Evolutionary conservation across 2,888 invertebrate genomes (phyloP).

Genomic region (Melikaiella ostensackeni): DNA sequence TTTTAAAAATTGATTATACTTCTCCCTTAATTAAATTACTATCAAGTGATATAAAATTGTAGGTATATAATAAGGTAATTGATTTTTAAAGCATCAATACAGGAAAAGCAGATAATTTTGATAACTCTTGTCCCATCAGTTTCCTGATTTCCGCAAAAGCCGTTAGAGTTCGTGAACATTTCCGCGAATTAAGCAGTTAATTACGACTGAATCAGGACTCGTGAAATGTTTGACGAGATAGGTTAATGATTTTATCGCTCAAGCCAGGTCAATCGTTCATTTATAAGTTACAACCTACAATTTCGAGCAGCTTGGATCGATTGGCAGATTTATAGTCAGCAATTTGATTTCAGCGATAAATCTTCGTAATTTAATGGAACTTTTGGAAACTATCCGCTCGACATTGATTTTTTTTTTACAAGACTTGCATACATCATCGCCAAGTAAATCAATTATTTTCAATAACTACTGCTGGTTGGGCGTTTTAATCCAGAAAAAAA

Average conservation of each 20-base stretch:
- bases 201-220: background rate
- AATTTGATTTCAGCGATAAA: constrained; percentile 53
- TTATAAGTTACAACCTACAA: background rate
- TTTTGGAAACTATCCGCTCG: constrained; percentile 35
- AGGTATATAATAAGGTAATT: too few relatives aligned
- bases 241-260: constrained; percentile 3
- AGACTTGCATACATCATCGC: background rate
- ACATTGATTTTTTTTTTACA: background rate
- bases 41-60: too few relatives aligned
- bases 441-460: background rate
- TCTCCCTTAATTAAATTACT: too few relatives aligned
- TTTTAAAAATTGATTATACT: too few relatives aligned
- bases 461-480: background rate
- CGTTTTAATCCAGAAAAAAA: too few relatives aligned
- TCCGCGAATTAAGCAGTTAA: background rate
- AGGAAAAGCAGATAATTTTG: too few relatives aligned
- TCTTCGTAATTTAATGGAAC: constrained; percentile 51
- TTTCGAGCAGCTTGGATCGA: constrained; percentile 43
- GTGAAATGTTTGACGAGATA: background rate
- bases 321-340: constrained; percentile 50
- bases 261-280: too few relatives aligned
- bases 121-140: too few relatives aligned
- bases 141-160: too few relatives aligned
- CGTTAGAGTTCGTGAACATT: background rate
- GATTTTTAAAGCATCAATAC: too few relatives aligned